phyloP scores from a whole-genome alignment of 2,113 vertebrate species.

The Bubo scandiacus region DNA sequence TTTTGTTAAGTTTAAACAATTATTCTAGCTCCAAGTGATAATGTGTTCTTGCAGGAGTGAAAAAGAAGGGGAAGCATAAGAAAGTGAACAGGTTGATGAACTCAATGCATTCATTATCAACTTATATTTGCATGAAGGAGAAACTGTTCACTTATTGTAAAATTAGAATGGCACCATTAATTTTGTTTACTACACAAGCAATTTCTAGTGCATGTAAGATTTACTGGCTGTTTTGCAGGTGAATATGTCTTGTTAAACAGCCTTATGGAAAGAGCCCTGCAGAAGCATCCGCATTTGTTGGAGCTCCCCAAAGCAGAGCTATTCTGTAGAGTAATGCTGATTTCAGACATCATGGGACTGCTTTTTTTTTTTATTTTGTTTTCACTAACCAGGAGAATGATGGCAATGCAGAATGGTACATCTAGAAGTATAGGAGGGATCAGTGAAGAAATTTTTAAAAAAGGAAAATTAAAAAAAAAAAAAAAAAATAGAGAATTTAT shows the following conservation, averaged over 20 bases:
- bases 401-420: neutral
- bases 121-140: slow-evolving; percentile 27
- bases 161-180: slow-evolving; percentile 30
- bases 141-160: slow-evolving; percentile 6
- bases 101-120: neutral
- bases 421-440: neutral
- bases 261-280: neutral
- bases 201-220: neutral
- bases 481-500: neutral
- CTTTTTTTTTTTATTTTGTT: neutral
- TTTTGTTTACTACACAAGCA: slow-evolving; percentile 11
- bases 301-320: neutral
- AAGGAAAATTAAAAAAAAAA: too few species aligned
- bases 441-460: neutral
- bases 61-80: neutral
- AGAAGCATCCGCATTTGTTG: neutral
- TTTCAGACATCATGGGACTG: neutral
- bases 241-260: neutral
- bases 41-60: neutral
- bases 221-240: neutral
- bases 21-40: neutral
- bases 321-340: neutral
- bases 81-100: slow-evolving; percentile 15
- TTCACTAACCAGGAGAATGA: neutral
- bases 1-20: neutral